These are phyloP conservation scores for Pteria penguin DNA, from an alignment of 2,888 invertebrate genomes.

Conservation along the genomic window DNA sequence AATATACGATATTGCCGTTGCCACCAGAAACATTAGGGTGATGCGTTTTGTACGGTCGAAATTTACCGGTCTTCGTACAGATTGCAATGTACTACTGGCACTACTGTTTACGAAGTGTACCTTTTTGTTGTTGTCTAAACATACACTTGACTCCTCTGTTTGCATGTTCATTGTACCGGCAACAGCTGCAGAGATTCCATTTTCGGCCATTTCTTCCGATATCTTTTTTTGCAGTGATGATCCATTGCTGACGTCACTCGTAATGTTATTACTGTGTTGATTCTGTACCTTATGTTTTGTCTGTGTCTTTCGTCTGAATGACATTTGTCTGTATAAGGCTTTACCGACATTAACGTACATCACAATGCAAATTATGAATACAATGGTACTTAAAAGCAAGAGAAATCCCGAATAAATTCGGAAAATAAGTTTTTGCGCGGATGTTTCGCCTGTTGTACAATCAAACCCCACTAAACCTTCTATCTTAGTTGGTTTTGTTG, in stretches of 20 bases:
- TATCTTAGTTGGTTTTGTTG: slow-evolving; percentile 28
- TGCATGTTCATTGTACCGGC: too few relatives aligned
- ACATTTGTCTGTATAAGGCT: slow-evolving; percentile 34
- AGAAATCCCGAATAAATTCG: slow-evolving; percentile 24
- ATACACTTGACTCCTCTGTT: slow-evolving; percentile 11
- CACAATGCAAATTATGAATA: slow-evolving; percentile 35
- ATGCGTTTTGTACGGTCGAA: slow-evolving; percentile 22
- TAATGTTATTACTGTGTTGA: neutral
- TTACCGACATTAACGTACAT: slow-evolving; percentile 33
- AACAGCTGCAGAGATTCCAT: neutral
- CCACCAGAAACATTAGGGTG: slow-evolving; percentile 41
- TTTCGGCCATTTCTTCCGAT: neutral
- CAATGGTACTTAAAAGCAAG: slow-evolving; percentile 22
- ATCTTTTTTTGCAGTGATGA: neutral
- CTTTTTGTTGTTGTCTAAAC: slow-evolving; percentile 1
- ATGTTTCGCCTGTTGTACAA: slow-evolving; percentile 18
- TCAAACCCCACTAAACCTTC: slow-evolving; percentile 24
- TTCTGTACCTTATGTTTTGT: neutral
- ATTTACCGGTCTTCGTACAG: neutral
- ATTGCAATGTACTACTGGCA: neutral
- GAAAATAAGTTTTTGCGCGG: slow-evolving; percentile 20
- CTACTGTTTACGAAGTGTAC: neutral
- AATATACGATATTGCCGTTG: slow-evolving; percentile 38
- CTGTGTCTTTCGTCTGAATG: slow-evolving; percentile 29
- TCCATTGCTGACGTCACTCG: too few relatives aligned